These are phyloP conservation scores for Sphaeridia pumilis DNA, from an alignment of 2,888 invertebrate genomes.

Conservation along the genomic window DNA sequence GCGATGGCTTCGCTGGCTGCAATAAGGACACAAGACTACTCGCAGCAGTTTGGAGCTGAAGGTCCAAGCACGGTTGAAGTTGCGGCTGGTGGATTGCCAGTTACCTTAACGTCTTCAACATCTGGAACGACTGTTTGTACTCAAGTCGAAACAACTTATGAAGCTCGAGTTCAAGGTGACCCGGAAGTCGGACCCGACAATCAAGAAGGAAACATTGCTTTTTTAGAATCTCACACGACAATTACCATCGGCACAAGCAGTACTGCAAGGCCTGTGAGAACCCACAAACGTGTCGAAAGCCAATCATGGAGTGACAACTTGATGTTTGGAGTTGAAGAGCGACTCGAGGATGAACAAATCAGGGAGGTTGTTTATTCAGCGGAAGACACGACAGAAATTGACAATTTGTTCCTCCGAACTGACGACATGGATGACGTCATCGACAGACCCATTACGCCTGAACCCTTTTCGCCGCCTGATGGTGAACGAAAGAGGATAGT, in stretches of 20 bases:
- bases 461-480: constrained; percentile 38
- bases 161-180: constrained; percentile 34
- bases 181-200: constrained; percentile 36
- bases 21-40: background rate
- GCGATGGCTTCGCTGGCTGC: background rate
- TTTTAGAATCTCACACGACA: constrained; percentile 38
- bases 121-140: constrained; percentile 34
- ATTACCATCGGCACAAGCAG: background rate
- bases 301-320: constrained; percentile 32
- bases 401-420: constrained; percentile 23
- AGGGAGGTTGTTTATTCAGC: constrained; percentile 40
- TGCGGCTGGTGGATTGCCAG: constrained; percentile 27
- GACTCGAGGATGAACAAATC: constrained; percentile 35
- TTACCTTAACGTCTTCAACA: constrained; percentile 33
- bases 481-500: constrained; percentile 15
- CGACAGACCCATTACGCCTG: constrained; percentile 46
- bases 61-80: background rate
- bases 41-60: background rate
- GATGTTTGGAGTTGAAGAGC: constrained; percentile 33
- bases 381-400: constrained; percentile 38
- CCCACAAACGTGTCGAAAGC: constrained; percentile 33
- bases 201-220: constrained; percentile 44
- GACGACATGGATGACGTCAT: constrained; percentile 37
- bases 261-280: constrained; percentile 14
- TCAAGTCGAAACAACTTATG: constrained; percentile 35